phyloP scores from a whole-genome alignment of 2,113 vertebrate genomes.

The Mustela nigripes region DNA sequence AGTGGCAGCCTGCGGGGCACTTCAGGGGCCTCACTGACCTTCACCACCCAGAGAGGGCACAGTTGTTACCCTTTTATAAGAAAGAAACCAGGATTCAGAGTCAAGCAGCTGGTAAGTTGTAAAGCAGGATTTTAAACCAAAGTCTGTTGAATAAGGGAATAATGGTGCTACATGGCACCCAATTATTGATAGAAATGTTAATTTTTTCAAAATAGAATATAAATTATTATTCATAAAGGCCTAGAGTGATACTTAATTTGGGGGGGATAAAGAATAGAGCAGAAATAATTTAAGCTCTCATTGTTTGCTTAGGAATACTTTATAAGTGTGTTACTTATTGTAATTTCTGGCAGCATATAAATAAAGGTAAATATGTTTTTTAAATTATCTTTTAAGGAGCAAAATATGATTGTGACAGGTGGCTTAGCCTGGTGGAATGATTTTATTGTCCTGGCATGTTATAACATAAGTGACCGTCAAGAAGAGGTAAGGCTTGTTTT shows the following conservation, averaged over 20 bases:
- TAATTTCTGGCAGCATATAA: conserved; percentile 53
- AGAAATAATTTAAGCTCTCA: conserved; percentile 49
- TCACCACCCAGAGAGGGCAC: neutral
- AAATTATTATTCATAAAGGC: conserved; percentile 26
- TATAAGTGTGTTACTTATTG: conserved; percentile 16
- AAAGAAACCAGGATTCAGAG: neutral
- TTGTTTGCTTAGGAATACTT: conserved; percentile 44
- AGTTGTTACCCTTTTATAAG: neutral
- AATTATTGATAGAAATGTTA: conserved; percentile 39
- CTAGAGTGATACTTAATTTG: neutral
- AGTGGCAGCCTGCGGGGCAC: neutral
- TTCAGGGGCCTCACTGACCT: neutral
- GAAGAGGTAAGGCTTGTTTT: conserved; percentile 92
- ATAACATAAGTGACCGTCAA: conserved; percentile 95
- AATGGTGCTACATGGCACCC: neutral
- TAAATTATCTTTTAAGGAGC: conserved; percentile 91
- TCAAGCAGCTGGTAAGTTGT: neutral
- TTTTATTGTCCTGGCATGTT: conserved; percentile 98
- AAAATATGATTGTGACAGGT: conserved; percentile 98
- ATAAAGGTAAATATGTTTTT: conserved; percentile 21
- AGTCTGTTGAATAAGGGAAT: neutral
- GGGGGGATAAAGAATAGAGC: neutral
- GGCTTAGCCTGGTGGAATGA: conserved; percentile 99
- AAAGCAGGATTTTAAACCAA: conserved; percentile 56
- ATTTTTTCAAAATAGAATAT: conserved; percentile 16